Evolutionary conservation across 1,140 invertebrate species (phyloP).

Genomic region (Dermatophagoides farinae): DNA sequence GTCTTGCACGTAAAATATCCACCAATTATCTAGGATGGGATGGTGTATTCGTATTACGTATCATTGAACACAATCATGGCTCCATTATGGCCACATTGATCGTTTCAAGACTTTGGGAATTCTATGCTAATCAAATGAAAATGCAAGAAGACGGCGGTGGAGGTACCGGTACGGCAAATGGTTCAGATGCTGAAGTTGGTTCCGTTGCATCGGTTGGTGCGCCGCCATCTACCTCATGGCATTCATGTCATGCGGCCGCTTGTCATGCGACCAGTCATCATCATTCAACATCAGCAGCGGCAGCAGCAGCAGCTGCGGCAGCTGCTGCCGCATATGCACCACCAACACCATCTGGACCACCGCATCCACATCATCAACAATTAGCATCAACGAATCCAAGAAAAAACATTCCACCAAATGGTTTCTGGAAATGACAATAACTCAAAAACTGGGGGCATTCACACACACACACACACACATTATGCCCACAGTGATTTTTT

Average conservation of each 20-base stretch:
- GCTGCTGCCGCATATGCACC: slow-evolving; percentile 11
- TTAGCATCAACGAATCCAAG: neutral
- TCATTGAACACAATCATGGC: slow-evolving; percentile 29
- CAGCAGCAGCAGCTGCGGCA: slow-evolving; percentile 9
- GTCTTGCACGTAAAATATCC: slow-evolving; percentile 24
- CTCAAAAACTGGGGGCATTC: neutral
- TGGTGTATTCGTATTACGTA: slow-evolving; percentile 26
- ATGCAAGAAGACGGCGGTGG: slow-evolving; percentile 19
- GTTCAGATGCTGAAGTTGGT: slow-evolving; percentile 16
- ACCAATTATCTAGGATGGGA: slow-evolving; percentile 27
- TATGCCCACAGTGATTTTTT: neutral
- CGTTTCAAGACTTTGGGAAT: slow-evolving; percentile 22
- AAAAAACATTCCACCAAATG: slow-evolving; percentile 19
- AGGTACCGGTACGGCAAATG: slow-evolving; percentile 3
- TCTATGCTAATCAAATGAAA: slow-evolving; percentile 24
- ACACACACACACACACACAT: neutral
- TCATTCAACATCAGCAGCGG: slow-evolving; percentile 13
- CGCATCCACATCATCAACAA: neutral
- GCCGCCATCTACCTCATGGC: slow-evolving; percentile 21
- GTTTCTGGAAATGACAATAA: slow-evolving; percentile 21
- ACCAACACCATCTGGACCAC: slow-evolving; percentile 15
- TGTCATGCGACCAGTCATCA: slow-evolving; percentile 20
- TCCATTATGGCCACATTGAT: slow-evolving; percentile 25
- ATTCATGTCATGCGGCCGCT: slow-evolving; percentile 21
- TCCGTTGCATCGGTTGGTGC: slow-evolving; percentile 17